Conservation (phyloP, 1,140 invertebrate genomes). For the Aphelinus certus region DNA sequence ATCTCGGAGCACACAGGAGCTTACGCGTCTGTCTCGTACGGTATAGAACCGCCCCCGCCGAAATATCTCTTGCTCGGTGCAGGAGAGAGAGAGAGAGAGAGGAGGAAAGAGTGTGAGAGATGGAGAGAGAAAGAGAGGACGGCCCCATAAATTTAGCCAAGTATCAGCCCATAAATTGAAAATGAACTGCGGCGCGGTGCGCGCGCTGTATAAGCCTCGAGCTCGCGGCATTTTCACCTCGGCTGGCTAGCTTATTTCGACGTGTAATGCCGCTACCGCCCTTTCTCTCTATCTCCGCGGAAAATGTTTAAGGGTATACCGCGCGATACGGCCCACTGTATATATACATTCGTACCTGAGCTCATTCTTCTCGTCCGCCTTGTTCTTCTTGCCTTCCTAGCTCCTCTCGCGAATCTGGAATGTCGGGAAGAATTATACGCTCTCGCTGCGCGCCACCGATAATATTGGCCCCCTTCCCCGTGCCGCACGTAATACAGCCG, state of each 20-base stretch:
- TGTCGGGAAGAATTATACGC: neutral
- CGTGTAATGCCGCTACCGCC: neutral
- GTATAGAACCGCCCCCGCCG: neutral
- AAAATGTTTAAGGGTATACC: slow-evolving; percentile 23
- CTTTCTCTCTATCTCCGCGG: neutral
- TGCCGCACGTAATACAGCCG: too few species aligned
- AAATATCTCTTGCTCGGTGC: neutral
- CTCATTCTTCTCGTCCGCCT: neutral
- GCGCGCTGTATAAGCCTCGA: neutral
- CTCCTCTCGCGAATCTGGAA: neutral
- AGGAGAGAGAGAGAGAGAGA: neutral
- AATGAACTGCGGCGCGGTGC: slow-evolving; percentile 43
- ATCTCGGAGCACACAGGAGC: neutral
- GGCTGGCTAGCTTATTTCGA: slow-evolving; percentile 11
- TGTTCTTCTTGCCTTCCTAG: neutral
- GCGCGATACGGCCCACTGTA: neutral
- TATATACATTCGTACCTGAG: neutral
- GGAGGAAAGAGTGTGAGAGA: neutral
- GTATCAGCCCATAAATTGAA: slow-evolving; percentile 57
- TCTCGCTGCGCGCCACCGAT: too few species aligned
- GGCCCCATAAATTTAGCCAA: slow-evolving; percentile 50
- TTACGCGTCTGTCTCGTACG: slow-evolving; percentile 17
- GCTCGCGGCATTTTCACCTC: neutral
- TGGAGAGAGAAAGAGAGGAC: slow-evolving; percentile 21
- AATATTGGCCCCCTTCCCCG: too few species aligned